Conservation (phyloP, 2,113 vertebrate genomes). For the Carlito syrichta region DNA sequence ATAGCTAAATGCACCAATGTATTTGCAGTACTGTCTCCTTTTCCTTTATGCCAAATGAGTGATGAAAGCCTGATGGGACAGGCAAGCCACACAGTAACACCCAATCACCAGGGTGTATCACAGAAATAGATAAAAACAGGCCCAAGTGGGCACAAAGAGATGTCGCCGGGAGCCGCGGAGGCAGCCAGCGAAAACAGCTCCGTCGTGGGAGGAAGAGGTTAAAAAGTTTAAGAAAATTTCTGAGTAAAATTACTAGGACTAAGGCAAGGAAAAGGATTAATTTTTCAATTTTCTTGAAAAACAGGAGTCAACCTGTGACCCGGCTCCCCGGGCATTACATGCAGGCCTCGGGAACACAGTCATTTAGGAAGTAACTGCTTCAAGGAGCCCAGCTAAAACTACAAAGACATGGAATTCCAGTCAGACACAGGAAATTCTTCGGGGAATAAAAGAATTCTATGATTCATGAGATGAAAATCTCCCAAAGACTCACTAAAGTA, state of each 20-base stretch:
- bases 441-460: conserved; percentile 89
- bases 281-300: conserved; percentile 81
- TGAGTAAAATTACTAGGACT: conserved; percentile 69
- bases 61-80: conserved; percentile 83
- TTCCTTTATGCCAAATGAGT: conserved; percentile 78
- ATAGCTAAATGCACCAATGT: conserved; percentile 79
- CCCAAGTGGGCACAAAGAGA: conserved; percentile 25
- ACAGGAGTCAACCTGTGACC: conserved; percentile 70
- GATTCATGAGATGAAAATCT: conserved; percentile 89
- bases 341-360: conserved; percentile 74
- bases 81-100: conserved; percentile 43
- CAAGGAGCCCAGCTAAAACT: conserved; percentile 81
- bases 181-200: conserved; percentile 43
- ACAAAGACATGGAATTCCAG: conserved; percentile 87
- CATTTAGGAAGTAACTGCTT: conserved; percentile 80
- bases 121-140: conserved; percentile 62
- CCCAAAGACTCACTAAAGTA: conserved; percentile 82
- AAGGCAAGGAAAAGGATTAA: conserved; percentile 68
- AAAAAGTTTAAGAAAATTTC: conserved; percentile 68
- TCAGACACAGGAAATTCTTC: conserved; percentile 85
- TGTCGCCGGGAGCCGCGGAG: not conserved
- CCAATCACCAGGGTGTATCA: conserved; percentile 36
- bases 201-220: conserved; percentile 55
- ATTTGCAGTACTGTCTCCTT: conserved; percentile 80
- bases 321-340: conserved; percentile 69